These are phyloP conservation scores for Azorinus chamasolen DNA, from an alignment of 2,888 invertebrate species.

Conservation along the genomic window DNA sequence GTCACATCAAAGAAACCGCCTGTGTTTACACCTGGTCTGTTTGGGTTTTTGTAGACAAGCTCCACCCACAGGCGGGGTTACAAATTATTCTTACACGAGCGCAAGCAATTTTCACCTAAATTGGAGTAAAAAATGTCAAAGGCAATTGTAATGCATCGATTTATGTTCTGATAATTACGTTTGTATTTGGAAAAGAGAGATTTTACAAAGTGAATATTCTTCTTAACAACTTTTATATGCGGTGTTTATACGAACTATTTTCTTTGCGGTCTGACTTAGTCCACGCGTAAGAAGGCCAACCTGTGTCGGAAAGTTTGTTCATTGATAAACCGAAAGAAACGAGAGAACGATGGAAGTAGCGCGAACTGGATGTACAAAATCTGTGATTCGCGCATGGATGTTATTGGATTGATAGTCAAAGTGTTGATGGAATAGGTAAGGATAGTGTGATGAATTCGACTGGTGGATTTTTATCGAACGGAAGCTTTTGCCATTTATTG, in stretches of 20 bases:
- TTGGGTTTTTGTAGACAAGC: not conserved
- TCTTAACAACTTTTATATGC: too few species aligned
- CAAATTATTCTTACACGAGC: too few species aligned
- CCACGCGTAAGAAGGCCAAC: not conserved
- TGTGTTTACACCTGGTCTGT: slow-evolving; percentile 30
- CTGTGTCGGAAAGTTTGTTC: slow-evolving; percentile 19
- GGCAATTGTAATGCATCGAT: too few species aligned
- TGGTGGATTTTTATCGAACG: not conserved
- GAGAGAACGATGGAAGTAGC: not conserved
- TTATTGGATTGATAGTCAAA: not conserved
- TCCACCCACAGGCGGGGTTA: not conserved
- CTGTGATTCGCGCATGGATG: not conserved
- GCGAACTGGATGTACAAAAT: too few species aligned
- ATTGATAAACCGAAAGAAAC: slow-evolving; percentile 19
- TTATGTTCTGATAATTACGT: too few species aligned
- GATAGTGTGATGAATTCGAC: not conserved
- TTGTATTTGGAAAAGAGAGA: too few species aligned
- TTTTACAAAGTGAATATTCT: too few species aligned
- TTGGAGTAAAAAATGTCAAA: too few species aligned
- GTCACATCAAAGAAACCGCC: slow-evolving; percentile 23
- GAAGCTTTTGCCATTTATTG: too few species aligned
- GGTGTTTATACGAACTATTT: slow-evolving; percentile 5
- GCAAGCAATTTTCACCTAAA: too few species aligned
- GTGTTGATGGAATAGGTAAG: slow-evolving; percentile 28
- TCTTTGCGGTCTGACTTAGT: slow-evolving; percentile 3